A percentile compares a stretch with the other conserved stretches of the same genome.
Evolutionary conservation across 2,113 vertebrate species (phyloP).

Genomic region (Poicephalus gulielmi): DNA sequence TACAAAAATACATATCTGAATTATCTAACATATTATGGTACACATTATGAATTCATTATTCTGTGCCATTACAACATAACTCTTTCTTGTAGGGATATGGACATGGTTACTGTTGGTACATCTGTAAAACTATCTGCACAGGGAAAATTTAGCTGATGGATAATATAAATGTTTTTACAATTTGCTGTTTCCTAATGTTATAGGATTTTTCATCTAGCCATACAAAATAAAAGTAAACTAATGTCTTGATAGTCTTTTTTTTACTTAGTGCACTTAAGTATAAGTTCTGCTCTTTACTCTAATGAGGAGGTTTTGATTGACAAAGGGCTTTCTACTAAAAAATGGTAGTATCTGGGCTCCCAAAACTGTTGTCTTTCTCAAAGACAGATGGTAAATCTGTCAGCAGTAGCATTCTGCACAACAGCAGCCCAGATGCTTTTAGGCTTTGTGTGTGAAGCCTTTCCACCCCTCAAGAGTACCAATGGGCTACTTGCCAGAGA

Average conservation of each 20-base stretch:
- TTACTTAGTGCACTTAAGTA: not conserved
- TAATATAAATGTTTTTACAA: conserved; percentile 3
- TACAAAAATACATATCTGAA: not conserved
- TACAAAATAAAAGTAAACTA: not conserved
- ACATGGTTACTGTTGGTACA: not conserved
- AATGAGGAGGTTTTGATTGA: conserved; percentile 48
- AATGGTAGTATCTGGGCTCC: conserved; percentile 49
- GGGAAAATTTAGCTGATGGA: not conserved
- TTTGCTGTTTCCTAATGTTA: not conserved
- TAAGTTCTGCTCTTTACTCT: conserved; percentile 11
- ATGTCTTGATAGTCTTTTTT: not conserved
- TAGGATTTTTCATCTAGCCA: not conserved
- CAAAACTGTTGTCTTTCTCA: conserved; percentile 63
- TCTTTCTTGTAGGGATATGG: not conserved
- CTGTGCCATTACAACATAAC: not conserved
- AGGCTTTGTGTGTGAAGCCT: conserved; percentile 66
- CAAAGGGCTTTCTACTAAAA: conserved; percentile 33
- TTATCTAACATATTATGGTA: not conserved
- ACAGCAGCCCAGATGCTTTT: conserved; percentile 78
- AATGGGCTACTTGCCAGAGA: conserved; percentile 63
- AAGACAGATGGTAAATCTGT: conserved; percentile 81
- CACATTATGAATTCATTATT: not conserved
- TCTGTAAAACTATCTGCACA: not conserved
- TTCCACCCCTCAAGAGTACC: conserved; percentile 56
- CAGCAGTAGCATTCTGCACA: conserved; percentile 65